A percentile compares a stretch with the other conserved stretches of the same genome.
Evolutionary conservation across 2,888 invertebrate genomes (phyloP).

Genomic region (Cynaeus angustus): DNA sequence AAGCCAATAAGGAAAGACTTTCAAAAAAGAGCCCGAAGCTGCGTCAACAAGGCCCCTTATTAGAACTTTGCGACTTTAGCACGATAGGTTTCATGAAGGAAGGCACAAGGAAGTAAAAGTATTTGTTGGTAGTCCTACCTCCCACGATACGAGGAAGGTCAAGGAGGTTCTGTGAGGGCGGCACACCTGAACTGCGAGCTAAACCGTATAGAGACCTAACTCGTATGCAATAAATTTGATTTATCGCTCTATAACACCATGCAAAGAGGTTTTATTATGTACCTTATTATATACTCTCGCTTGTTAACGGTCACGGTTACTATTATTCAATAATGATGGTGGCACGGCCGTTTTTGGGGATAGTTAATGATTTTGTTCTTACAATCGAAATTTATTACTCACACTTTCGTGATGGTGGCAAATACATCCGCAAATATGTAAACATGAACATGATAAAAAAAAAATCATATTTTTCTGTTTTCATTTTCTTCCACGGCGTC

Average conservation of each 20-base stretch:
- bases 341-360: constrained; percentile 30
- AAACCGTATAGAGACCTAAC: constrained; percentile 48
- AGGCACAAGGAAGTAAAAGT: constrained; percentile 45
- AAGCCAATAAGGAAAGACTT: background rate
- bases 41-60: constrained; percentile 15
- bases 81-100: constrained; percentile 22
- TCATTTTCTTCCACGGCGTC: background rate
- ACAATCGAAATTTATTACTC: constrained; percentile 16
- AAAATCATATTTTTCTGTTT: background rate
- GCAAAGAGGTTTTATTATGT: constrained; percentile 46
- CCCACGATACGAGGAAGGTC: constrained; percentile 56
- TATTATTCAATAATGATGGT: constrained; percentile 18
- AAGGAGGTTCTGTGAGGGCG: constrained; percentile 60
- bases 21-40: constrained; percentile 17
- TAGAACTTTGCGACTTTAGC: constrained; percentile 10
- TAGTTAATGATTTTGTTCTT: constrained; percentile 25
- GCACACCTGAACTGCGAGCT: constrained; percentile 56
- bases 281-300: constrained; percentile 26
- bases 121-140: constrained; percentile 43
- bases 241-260: constrained; percentile 50
- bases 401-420: no score
- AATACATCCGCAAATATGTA: no score
- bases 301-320: constrained; percentile 35
- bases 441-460: no score
- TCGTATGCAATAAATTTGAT: constrained; percentile 49